Evolutionary conservation across 2,888 invertebrate genomes (phyloP).

Genomic region (Tinea trinotella): DNA sequence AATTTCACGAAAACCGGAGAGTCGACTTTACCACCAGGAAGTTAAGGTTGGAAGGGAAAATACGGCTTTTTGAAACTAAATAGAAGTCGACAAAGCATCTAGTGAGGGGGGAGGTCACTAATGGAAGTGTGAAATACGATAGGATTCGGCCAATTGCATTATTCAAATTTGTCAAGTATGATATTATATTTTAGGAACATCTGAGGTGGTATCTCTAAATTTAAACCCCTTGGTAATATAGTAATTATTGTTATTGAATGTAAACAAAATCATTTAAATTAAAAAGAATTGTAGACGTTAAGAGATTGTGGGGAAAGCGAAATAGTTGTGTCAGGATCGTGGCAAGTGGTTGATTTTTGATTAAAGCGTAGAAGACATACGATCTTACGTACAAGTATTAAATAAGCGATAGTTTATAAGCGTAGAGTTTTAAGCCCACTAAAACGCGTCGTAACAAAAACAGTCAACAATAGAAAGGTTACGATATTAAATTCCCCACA

Average conservation of each 20-base stretch:
- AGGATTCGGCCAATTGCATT: conserved; percentile 50
- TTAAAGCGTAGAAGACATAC: too few species aligned
- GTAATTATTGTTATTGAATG: too few species aligned
- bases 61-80: conserved; percentile 11
- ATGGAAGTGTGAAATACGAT: conserved; percentile 60
- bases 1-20: background rate
- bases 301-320: too few species aligned
- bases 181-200: conserved; percentile 24
- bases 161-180: conserved; percentile 52
- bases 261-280: too few species aligned
- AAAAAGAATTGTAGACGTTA: too few species aligned
- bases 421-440: too few species aligned
- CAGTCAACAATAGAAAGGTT: conserved; percentile 9
- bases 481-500: conserved; percentile 2
- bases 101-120: conserved; percentile 36
- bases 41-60: background rate
- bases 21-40: background rate
- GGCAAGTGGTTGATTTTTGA: too few species aligned
- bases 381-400: background rate
- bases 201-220: too few species aligned
- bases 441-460: background rate
- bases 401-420: background rate
- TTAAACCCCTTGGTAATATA: too few species aligned
- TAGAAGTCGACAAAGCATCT: conserved; percentile 10
- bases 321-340: too few species aligned